Evolutionary conservation across 1,140 invertebrate genomes (phyloP).

Genomic region (Aethina tumida): DNA sequence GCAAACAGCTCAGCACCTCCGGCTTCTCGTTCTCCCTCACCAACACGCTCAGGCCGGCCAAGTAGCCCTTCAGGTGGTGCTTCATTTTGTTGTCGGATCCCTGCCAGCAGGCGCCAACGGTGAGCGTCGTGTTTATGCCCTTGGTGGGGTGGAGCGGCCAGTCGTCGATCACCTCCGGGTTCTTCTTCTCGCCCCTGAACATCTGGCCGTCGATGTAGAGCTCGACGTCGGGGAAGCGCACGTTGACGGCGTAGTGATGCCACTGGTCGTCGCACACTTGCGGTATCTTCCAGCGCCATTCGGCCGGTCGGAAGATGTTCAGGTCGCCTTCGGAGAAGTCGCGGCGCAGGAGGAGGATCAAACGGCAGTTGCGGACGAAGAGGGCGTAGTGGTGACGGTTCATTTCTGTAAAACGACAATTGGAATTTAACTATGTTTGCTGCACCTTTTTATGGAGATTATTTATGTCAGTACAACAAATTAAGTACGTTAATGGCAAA

Average conservation of each 20-base stretch:
- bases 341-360: slow-evolving; percentile 84
- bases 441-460: no score
- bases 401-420: slow-evolving; percentile 63
- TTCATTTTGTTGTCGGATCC: slow-evolving; percentile 79
- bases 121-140: slow-evolving; percentile 85
- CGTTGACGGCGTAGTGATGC: slow-evolving; percentile 95
- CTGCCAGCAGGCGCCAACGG: slow-evolving; percentile 97
- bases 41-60: slow-evolving; percentile 79
- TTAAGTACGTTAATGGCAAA: no score
- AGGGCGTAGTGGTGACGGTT: slow-evolving; percentile 96
- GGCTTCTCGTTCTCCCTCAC: slow-evolving; percentile 69
- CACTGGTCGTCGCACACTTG: slow-evolving; percentile 95
- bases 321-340: slow-evolving; percentile 88
- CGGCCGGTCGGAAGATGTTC: slow-evolving; percentile 93
- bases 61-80: slow-evolving; percentile 77
- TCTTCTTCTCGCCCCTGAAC: slow-evolving; percentile 68
- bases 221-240: slow-evolving; percentile 80
- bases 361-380: slow-evolving; percentile 91
- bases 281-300: slow-evolving; percentile 92
- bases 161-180: slow-evolving; percentile 96
- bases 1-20: slow-evolving; percentile 71
- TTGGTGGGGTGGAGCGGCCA: slow-evolving; percentile 97
- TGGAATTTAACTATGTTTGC: no score
- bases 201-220: slow-evolving; percentile 84
- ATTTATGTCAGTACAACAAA: no score